Evolutionary conservation across 2,888 invertebrate genomes (phyloP), one percentile per base, ranked within the genome.

Genomic region (Synanthedon myopaeformis): DNA sequence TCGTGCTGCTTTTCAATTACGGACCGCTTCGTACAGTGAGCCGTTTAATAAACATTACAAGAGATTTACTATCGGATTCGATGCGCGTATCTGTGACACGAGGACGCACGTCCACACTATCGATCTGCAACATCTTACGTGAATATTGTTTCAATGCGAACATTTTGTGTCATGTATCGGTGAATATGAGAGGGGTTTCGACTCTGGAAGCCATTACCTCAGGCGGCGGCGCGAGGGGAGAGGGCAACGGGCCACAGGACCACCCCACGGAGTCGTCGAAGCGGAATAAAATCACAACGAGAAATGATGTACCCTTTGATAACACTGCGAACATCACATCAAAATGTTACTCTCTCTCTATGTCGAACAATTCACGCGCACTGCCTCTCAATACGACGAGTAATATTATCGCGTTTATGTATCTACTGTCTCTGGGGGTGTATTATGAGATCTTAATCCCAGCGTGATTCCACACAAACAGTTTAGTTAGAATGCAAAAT

Each of bases 261-360:
- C 70, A 66, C 74, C 77, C 76, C 68, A 64, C 61, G 64, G 66
- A 63, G 64, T 61, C 71, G 65, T 59, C 69, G 77, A 70, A 59
- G 72, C 65, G 79, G 76, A 80, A 82, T 78, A 80, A 81, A 83
- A 81, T 81, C 80, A 73, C 66, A 78, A 76, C 75, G 76, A 76
- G 78, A 77, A 79, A 80, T 81, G 79, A 82, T 83, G 79, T 76
- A 77, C 73, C 70, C 70, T 63, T 61, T 71, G 77, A 78, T 79
- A 79, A 70, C 73, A 67, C 62, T 63, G 65, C 66, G 67, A 65
- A 72, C 63, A 59, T 63, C 63, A 62, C 49, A 48, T n/a, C n/a
- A 13, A 41, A 41, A 41, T 52, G 14, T 23, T 35, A 23, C 1
- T 17, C 65, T 63, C 62, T 60, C 61, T 72, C 52, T 71, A 70